Conservation (phyloP, 2,113 vertebrate species). For the Phrynosoma blainvillii region DNA sequence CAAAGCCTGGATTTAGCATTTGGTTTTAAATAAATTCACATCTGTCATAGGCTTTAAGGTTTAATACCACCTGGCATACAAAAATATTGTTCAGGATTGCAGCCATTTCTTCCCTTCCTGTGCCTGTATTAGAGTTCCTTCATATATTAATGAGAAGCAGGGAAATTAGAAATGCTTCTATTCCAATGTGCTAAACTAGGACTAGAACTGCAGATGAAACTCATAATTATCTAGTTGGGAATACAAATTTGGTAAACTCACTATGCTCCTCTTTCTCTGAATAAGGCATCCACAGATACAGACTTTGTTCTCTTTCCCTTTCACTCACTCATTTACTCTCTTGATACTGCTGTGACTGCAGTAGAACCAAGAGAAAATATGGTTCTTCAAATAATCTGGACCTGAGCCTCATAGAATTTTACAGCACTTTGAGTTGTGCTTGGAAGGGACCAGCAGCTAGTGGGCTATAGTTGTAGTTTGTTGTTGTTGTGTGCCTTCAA, state of each 20-base stretch:
- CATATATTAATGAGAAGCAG: neutral
- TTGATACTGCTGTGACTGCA: neutral
- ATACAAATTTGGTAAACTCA: neutral
- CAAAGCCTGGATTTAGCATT: constrained; percentile 10
- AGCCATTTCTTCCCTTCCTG: neutral
- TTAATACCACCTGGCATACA: neutral
- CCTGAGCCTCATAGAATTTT: no score
- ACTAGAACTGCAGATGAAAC: neutral
- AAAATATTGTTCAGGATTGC: neutral
- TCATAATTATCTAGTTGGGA: neutral
- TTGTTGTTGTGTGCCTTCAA: no score
- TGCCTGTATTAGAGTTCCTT: neutral
- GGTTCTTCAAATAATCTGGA: no score
- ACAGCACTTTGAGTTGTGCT: no score
- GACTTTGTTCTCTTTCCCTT: neutral
- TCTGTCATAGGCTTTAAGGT: neutral
- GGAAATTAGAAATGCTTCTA: neutral
- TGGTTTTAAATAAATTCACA: neutral
- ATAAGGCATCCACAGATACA: neutral
- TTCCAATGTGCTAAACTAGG: neutral
- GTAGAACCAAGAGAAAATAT: neutral
- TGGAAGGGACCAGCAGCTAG: no score
- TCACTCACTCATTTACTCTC: no score
- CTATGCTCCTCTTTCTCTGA: neutral
- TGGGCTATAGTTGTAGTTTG: no score